Evolutionary conservation across 2,113 vertebrate genomes (phyloP), one percentile per base, ranked within the genome.

Genomic region (Coturnix japonica): DNA sequence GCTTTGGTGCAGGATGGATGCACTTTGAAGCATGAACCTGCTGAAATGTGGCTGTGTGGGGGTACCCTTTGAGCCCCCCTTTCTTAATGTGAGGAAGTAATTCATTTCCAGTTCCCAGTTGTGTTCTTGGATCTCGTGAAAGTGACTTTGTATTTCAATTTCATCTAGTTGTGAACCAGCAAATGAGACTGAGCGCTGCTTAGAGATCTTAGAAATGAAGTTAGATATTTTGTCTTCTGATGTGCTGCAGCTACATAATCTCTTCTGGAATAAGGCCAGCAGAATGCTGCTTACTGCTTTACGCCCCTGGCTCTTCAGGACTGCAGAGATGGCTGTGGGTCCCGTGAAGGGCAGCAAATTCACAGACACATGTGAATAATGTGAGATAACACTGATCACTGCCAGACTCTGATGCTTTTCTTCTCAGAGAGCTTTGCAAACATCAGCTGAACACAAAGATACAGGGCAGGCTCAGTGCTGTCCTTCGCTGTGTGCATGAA

Each of bases 161-260:
- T 82, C 37, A 51, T 53, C 28, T 46, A 79, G 26, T n/a, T 73
- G 41, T 89, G 85, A 87, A 89, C 1, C 23, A 59, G 54, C 78
- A 93, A 87, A 59, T 70, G 74, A 84, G 64, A 76, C 71, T 54
- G 67, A 84, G 43, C 14, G 10, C 21, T 77, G 19, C 23, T 66
- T 28, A 70, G 83, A 65, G 83, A 37, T 66, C 69, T 85, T 76
- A 79, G 66, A 71, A 92, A 80, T 85, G 9, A 54, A 82, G n/a
- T 57, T 71, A 49, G 35, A 57, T 37, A 37, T 80, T 91, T 64
- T 77, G 25, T 87, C 60, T 88, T 78, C 53, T 83, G 53, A 47
- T 2, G 2, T 1, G 4, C 17, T 81, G 7, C 39, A 84, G 15
- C 57, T 46, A 26, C 21, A 4, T 81, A n/a, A 69, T 61, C 14